Base-by-base conservation (phyloP, 2,888 invertebrate species). In the Gymnocheta viridis region DNA sequence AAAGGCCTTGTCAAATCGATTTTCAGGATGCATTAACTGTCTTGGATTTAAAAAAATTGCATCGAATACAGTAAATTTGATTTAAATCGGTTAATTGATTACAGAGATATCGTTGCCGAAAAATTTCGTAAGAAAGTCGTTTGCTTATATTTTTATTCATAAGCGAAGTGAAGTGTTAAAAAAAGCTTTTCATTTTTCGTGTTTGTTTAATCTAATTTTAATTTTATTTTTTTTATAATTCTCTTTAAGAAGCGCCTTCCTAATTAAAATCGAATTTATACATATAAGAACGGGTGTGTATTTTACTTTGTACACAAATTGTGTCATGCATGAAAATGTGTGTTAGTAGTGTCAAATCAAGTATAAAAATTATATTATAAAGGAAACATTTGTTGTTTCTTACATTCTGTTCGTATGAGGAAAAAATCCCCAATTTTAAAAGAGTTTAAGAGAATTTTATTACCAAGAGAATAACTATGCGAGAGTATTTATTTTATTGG, bases 341-440 rank as follows among this genome's bases (percentile, higher is more conserved):
- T 84, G 84, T 84, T 81, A 84, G 77, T 84, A 84, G 84, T 81
- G 32, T 51, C 77, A 77, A 73, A 54, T 38, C 29, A 73, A 74
- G 27, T 47, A 44, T 17, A 27, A 51, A 32, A 66, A 10, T 17
- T 24, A 35, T 44, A 49, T 73, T 51, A n/a, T 5, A 47, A 35
- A 32, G 47, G 24, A n/a, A 54, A 19, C 4, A 47, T 58, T 54
- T 62, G 10, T 19, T 51, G 22, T 32, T 44, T 14, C 6, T 14
- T 29, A 0, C n/a, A 27, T 35, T 67, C 19, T 4, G 3, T 60
- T 60, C 32, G 14, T 49, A 32, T 44, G 7, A 60, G 6, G 72
- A 22, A 67, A 44, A 49, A 24, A 60, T 51, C 67, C 67, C 73
- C 56, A 14, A 14, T 32, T 44, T 44, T 41, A 5, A 44, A 56